Evolutionary conservation across 2,888 invertebrate genomes (phyloP).

Genomic region (Diabrotica balteata): DNA sequence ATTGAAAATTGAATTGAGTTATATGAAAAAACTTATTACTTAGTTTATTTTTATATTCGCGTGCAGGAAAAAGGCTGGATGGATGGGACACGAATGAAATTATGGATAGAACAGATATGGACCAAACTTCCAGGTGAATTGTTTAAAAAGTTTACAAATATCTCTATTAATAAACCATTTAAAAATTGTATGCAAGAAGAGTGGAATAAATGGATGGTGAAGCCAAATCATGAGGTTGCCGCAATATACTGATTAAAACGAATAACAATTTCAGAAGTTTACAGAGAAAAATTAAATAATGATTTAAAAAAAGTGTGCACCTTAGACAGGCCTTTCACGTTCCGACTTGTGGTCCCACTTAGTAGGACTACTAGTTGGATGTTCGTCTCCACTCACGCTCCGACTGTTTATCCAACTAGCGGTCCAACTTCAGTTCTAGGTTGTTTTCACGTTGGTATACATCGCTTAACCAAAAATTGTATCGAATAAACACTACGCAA

Average conservation of each 20-base stretch:
- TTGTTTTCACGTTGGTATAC: too few relatives aligned
- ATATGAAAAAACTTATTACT: background rate
- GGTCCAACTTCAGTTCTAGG: too few relatives aligned
- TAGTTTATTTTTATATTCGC: background rate
- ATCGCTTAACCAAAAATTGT: too few relatives aligned
- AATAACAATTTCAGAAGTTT: background rate
- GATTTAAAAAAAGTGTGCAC: background rate
- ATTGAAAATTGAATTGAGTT: too few relatives aligned
- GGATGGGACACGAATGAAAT: background rate
- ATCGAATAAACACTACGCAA: too few relatives aligned
- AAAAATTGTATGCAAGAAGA: slow-evolving; percentile 1
- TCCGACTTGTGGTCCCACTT: too few relatives aligned
- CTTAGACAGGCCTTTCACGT: too few relatives aligned
- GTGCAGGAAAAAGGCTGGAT: background rate
- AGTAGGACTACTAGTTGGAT: too few relatives aligned
- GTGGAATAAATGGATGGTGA: slow-evolving; percentile 1
- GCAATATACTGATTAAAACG: background rate
- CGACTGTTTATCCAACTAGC: too few relatives aligned
- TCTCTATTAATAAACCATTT: background rate
- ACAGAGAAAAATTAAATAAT: background rate
- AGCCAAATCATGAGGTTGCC: background rate
- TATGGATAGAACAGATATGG: background rate
- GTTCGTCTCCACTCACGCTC: too few relatives aligned
- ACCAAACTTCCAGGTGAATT: background rate
- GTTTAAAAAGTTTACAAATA: background rate